phyloP scores from a whole-genome alignment of 2,888 invertebrate genomes.

The Exephanes ischioxanthus region DNA sequence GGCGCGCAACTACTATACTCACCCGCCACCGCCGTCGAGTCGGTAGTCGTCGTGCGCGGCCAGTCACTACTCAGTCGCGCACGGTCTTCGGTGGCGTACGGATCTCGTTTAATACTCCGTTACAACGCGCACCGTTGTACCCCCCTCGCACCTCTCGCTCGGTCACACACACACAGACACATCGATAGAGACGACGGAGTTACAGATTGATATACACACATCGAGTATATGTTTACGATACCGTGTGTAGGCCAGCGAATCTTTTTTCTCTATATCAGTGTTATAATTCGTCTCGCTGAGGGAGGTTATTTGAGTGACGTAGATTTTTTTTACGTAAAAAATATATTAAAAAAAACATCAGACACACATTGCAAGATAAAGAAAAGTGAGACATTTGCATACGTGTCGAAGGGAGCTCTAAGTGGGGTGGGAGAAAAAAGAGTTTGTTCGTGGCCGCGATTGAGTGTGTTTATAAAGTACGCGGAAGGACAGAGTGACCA shows the following conservation, averaged over 20 bases:
- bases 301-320: background rate
- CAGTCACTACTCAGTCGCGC: constrained; percentile 77
- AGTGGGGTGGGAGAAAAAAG: constrained; percentile 5
- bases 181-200: background rate
- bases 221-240: constrained; percentile 38
- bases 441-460: constrained; percentile 25
- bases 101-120: constrained; percentile 41
- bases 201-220: constrained; percentile 10
- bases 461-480: constrained; percentile 42
- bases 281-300: background rate
- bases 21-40: constrained; percentile 58
- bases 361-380: background rate
- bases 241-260: constrained; percentile 21
- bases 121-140: constrained; percentile 39
- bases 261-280: constrained; percentile 21
- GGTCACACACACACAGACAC: background rate
- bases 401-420: background rate
- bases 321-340: background rate
- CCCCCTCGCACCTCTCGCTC: constrained; percentile 49
- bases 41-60: constrained; percentile 70
- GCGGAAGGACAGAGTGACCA: constrained; percentile 8
- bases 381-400: constrained; percentile 16
- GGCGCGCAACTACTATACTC: constrained; percentile 65
- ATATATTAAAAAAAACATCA: background rate
- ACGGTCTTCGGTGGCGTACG: constrained; percentile 76